Evolutionary conservation across 2,797 vertebrate species (phyloP), one percentile per base, ranked within the genome.

Genomic region (Anomalospiza imberbis): DNA sequence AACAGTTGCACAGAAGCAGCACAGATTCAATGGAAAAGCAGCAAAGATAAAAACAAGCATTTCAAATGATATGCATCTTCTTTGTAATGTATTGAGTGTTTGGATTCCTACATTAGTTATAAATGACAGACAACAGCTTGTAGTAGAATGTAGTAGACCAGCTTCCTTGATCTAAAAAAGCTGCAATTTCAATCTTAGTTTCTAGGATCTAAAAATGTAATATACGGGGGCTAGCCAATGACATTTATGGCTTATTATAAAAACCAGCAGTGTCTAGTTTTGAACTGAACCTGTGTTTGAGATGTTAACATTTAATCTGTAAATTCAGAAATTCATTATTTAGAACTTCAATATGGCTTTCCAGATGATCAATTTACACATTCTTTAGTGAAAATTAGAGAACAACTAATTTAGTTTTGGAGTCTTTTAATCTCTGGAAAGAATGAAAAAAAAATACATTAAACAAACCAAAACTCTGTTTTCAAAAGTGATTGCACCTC

Each of bases 1-100:
- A 98, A 99, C 98, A 99, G 98, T 98, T 97, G 98, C 98, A 99
- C 98, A 99, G 99, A 98, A 99, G 98, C 98, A 98, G 98, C 98
- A 98, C 97, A 98, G 97, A 97, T 98, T 98, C 97, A 98, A 98
- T 98, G 98, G 98, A 97, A 98, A 96, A 97, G 97, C 93, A 97
- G 95, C 97, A 96, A 95, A 98, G 93, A 97, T 54, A 96, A 94
- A 96, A 97, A 93, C 94, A 98, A 97, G 96, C 96, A 98, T 94
- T 97, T 98, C 91, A 98, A 96, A 96, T 91, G 89, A 93, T 91
- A 97, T 24, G 87, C 47, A 94, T 91, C 68, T 93, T 91, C 71
- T 85, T 65, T 62, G 21, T 77, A 40, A 85, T 36, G 54, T 89
- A 95, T 85, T 88, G 11, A 84, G 12, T 80, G 25, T 28, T 90